Evolutionary conservation across 2,888 invertebrate species (phyloP).

Genomic region (Drosophila infuscata): DNA sequence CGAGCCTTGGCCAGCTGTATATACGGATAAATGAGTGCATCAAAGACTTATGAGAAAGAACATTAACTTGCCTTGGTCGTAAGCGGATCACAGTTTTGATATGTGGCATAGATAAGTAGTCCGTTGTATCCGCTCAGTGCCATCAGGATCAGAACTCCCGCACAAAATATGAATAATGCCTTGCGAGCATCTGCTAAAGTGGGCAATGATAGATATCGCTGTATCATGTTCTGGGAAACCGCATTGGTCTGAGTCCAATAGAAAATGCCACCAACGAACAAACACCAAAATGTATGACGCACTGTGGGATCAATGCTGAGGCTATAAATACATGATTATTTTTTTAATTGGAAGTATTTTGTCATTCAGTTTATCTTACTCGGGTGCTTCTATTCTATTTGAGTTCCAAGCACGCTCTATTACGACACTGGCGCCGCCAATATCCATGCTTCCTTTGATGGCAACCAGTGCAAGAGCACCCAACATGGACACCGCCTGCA

Average conservation of each 20-base stretch:
- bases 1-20: slow-evolving; percentile 88
- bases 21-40: slow-evolving; percentile 8
- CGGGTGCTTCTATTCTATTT: slow-evolving; percentile 89
- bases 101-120: slow-evolving; percentile 88
- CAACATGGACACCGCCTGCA: slow-evolving; percentile 92
- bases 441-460: slow-evolving; percentile 90
- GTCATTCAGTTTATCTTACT: slow-evolving; percentile 85
- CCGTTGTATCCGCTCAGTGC: slow-evolving; percentile 87
- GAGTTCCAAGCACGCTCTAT: slow-evolving; percentile 89
- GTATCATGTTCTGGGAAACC: slow-evolving; percentile 95
- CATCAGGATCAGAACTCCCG: slow-evolving; percentile 86
- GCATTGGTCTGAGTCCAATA: slow-evolving; percentile 93
- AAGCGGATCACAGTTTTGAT: slow-evolving; percentile 88
- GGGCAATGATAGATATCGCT: slow-evolving; percentile 92
- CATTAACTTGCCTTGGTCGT: slow-evolving; percentile 86
- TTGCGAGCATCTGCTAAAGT: slow-evolving; percentile 87
- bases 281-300: slow-evolving; percentile 93
- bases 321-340: slow-evolving; percentile 85
- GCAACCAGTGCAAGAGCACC: slow-evolving; percentile 90
- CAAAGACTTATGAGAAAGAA: background rate
- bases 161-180: slow-evolving; percentile 87
- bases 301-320: slow-evolving; percentile 91
- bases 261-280: slow-evolving; percentile 91
- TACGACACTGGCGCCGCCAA: slow-evolving; percentile 89
- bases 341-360: background rate